Conservation (phyloP, 2,113 vertebrate species). For the Xenopus borealis region DNA sequence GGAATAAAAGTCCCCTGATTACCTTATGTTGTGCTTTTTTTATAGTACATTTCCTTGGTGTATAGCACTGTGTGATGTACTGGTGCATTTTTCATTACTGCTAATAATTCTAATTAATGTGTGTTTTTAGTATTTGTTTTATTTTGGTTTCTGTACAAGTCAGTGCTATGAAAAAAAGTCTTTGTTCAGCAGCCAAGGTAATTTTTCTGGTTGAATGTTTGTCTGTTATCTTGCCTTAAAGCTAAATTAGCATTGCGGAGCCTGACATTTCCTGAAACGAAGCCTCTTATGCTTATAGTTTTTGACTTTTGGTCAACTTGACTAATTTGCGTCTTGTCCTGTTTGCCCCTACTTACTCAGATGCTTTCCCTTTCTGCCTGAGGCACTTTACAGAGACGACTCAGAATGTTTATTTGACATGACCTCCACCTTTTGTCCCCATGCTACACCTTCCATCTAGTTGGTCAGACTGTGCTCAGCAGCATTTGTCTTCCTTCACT, state of each 20-base stretch:
- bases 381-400: conserved; percentile 29
- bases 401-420: conserved; percentile 39
- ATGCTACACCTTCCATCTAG: neutral
- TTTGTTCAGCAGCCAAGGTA: conserved; percentile 18
- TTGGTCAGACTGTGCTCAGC: neutral
- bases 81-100: too few relatives aligned
- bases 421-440: conserved; percentile 34
- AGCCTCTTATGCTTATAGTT: conserved; percentile 29
- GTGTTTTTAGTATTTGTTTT: too few relatives aligned
- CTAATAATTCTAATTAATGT: too few relatives aligned
- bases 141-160: too few relatives aligned
- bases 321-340: conserved; percentile 43
- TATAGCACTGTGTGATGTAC: too few relatives aligned
- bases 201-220: neutral
- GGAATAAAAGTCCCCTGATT: too few relatives aligned
- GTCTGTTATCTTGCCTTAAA: conserved; percentile 19
- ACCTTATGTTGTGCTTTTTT: too few relatives aligned
- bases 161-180: neutral
- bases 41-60: too few relatives aligned
- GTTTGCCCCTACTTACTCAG: conserved; percentile 30
- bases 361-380: conserved; percentile 31
- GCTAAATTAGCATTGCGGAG: conserved; percentile 18
- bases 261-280: conserved; percentile 35
- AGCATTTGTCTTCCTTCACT: conserved; percentile 5
- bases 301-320: conserved; percentile 41